These are phyloP conservation scores for Aphelocoma californica DNA, from an alignment of 2,797 vertebrate species.

Conservation along the genomic window DNA sequence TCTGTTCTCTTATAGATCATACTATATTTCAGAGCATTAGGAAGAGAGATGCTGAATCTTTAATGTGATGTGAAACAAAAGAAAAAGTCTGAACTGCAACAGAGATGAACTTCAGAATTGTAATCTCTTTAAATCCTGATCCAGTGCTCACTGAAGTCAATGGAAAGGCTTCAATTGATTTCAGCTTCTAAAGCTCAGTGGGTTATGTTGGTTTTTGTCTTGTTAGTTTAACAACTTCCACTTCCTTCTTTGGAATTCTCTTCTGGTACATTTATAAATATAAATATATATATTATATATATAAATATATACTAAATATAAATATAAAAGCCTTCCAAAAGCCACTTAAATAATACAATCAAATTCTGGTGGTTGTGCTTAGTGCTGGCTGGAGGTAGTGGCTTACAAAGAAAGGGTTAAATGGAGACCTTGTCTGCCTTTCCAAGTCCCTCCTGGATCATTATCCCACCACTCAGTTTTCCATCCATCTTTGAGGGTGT, in stretches of 20 bases:
- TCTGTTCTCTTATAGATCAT: constrained; percentile 18
- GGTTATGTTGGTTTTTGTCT: constrained; percentile 47
- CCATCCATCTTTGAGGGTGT: background rate
- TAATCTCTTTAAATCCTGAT: constrained; percentile 44
- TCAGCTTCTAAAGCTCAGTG: constrained; percentile 40
- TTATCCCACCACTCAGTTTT: background rate
- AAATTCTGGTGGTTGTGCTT: background rate
- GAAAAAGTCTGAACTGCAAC: background rate
- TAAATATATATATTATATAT: background rate
- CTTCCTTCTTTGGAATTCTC: background rate
- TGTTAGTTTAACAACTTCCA: background rate
- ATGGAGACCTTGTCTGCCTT: background rate
- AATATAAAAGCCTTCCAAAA: background rate
- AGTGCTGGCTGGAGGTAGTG: background rate
- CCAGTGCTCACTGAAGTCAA: constrained; percentile 33
- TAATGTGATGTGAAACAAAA: constrained; percentile 48
- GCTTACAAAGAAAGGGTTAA: background rate
- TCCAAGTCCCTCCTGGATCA: background rate
- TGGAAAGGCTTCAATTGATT: constrained; percentile 50
- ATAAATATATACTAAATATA: no score
- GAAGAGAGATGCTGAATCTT: constrained; percentile 9
- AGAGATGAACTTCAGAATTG: background rate
- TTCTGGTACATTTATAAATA: constrained; percentile 6
- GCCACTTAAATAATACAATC: background rate
- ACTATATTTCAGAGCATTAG: constrained; percentile 34